These are phyloP conservation scores for Electrophaes corylata DNA, from an alignment of 2,888 invertebrate species.

Conservation along the genomic window DNA sequence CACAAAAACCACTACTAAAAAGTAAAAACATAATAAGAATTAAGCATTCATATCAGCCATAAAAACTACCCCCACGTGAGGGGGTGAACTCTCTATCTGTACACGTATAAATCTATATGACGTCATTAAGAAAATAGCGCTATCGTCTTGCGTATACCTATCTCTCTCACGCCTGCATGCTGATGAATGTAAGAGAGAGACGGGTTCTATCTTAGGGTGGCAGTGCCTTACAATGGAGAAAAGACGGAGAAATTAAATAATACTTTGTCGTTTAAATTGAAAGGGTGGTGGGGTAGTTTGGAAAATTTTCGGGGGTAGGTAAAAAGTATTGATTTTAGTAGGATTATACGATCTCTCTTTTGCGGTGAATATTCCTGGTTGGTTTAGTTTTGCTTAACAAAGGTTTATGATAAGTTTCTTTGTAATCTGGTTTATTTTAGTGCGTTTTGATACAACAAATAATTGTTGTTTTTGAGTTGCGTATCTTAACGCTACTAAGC, in stretches of 20 bases:
- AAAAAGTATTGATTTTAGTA: constrained; percentile 82
- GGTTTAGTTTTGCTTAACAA: constrained; percentile 37
- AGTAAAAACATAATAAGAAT: constrained; percentile 14
- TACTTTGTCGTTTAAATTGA: constrained; percentile 83
- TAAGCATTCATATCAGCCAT: constrained; percentile 39
- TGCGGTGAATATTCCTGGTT: constrained; percentile 50
- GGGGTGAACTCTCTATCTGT: constrained; percentile 55
- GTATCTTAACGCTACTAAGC: too few species aligned
- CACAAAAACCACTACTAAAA: constrained; percentile 19
- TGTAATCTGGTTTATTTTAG: background rate
- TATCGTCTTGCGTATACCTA: constrained; percentile 71
- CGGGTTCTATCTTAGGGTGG: constrained; percentile 64
- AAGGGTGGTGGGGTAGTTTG: constrained; percentile 68
- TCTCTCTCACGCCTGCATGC: constrained; percentile 59
- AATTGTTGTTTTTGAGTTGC: too few species aligned
- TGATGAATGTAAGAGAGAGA: constrained; percentile 56
- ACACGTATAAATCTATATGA: constrained; percentile 82
- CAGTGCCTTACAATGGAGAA: constrained; percentile 79
- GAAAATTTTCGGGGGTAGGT: constrained; percentile 75
- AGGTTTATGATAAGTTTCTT: background rate
- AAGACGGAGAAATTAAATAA: constrained; percentile 83
- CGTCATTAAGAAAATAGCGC: constrained; percentile 80
- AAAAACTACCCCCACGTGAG: constrained; percentile 68
- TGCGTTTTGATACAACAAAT: too few species aligned
- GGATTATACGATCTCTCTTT: constrained; percentile 66